These are phyloP conservation scores for Lateolabrax maculatus DNA, from an alignment of 2,797 vertebrate genomes.

Conservation along the genomic window DNA sequence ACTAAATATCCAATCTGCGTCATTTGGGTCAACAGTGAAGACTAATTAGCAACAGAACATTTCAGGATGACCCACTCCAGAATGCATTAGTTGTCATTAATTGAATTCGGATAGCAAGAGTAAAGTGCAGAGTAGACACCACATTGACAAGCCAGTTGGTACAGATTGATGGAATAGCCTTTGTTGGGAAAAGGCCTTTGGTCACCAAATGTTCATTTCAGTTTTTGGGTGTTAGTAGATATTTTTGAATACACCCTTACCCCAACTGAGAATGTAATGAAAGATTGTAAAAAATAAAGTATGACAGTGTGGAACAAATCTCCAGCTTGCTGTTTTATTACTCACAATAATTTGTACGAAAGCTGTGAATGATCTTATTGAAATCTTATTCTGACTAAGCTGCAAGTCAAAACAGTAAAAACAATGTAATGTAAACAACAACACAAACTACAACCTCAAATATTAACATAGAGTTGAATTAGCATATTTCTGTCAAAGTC, in stretches of 20 bases:
- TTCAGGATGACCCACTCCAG: slow-evolving; percentile 50
- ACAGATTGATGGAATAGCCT: slow-evolving; percentile 40
- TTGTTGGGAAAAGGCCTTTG: slow-evolving; percentile 7
- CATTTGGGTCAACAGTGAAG: slow-evolving; percentile 54
- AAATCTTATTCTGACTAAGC: too few species aligned
- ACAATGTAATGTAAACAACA: background rate
- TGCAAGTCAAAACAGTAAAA: background rate
- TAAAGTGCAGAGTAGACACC: slow-evolving; percentile 56
- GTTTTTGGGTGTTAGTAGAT: background rate
- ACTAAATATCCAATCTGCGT: slow-evolving; percentile 29
- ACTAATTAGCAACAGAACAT: slow-evolving; percentile 55
- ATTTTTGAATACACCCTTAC: background rate
- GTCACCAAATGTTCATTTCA: background rate
- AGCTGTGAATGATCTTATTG: too few species aligned
- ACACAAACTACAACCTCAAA: background rate
- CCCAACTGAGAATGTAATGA: background rate
- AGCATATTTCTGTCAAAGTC: background rate
- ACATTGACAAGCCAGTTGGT: slow-evolving; percentile 52
- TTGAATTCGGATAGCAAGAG: slow-evolving; percentile 75
- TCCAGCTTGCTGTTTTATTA: background rate
- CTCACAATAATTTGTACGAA: background rate
- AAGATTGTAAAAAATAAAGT: background rate
- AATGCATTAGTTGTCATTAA: slow-evolving; percentile 81
- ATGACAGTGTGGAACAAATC: background rate
- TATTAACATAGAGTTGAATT: background rate